phyloP scores from a whole-genome alignment of 2,797 vertebrate genomes.

The Rhincodon typus region DNA sequence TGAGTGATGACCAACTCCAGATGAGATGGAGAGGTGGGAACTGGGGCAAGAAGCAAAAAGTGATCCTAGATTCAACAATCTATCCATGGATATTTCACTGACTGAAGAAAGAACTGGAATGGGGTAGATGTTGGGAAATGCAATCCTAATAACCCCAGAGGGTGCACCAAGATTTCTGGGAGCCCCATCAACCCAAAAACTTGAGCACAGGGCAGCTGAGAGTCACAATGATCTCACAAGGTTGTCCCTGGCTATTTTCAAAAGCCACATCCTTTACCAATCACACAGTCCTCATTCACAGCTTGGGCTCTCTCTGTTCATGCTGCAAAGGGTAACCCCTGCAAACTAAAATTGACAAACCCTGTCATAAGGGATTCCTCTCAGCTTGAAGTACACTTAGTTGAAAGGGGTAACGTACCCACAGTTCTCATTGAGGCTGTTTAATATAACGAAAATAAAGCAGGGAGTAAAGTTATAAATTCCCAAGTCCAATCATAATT shows the following conservation, averaged over 20 bases:
- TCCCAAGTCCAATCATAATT: not conserved
- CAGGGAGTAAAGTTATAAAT: not conserved
- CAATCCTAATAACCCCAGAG: not conserved
- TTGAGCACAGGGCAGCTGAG: not conserved
- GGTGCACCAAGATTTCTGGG: not conserved
- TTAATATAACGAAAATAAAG: not conserved
- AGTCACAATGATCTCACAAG: not conserved
- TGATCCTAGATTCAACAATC: not conserved
- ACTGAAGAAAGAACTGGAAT: not conserved
- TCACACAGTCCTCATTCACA: not conserved
- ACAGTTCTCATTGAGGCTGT: too few species aligned
- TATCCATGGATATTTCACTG: not conserved
- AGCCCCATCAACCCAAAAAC: too few species aligned
- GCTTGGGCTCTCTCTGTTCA: not conserved
- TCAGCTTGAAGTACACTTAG: not conserved
- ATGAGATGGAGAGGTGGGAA: too few species aligned
- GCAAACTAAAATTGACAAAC: not conserved
- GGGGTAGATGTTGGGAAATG: not conserved
- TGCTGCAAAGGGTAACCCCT: too few species aligned
- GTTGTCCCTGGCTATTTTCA: not conserved
- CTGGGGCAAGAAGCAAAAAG: not conserved
- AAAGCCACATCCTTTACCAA: not conserved
- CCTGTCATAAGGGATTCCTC: not conserved
- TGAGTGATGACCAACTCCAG: too few species aligned
- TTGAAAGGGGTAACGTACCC: not conserved